phyloP scores from a whole-genome alignment of 2,888 invertebrate species.

The Microctonus hyperodae region DNA sequence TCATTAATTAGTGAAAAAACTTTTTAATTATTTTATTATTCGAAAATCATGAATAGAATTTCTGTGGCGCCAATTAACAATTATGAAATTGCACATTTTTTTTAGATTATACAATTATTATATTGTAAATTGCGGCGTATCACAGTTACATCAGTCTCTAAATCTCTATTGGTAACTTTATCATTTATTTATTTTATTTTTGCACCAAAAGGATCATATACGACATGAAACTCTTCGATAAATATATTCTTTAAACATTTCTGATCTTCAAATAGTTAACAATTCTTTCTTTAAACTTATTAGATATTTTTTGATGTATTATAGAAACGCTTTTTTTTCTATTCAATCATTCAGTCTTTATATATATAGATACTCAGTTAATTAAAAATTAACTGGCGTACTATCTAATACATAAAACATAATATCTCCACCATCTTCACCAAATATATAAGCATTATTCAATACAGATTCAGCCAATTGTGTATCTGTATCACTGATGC shows the following conservation, averaged over 20 bases:
- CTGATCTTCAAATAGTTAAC: background rate
- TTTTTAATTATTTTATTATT: background rate
- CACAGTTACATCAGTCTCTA: slow-evolving; percentile 42
- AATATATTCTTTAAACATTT: background rate
- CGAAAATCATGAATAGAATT: background rate
- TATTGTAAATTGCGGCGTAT: slow-evolving; percentile 29
- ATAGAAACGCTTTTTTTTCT: background rate
- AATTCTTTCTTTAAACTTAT: background rate
- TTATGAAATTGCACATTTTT: background rate
- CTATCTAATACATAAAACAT: slow-evolving; percentile 45
- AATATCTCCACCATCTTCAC: slow-evolving; percentile 42
- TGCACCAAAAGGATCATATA: background rate
- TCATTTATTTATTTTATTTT: slow-evolving; percentile 11
- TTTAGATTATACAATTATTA: background rate
- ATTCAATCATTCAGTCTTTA: background rate
- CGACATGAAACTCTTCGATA: background rate
- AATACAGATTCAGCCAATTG: slow-evolving; percentile 41
- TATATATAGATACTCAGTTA: background rate
- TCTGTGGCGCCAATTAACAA: background rate
- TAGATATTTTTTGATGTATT: background rate
- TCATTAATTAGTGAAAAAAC: background rate
- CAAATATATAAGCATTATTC: slow-evolving; percentile 43
- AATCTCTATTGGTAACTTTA: slow-evolving; percentile 22
- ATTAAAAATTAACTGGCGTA: slow-evolving; percentile 27
- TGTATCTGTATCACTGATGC: slow-evolving; percentile 41